These are phyloP conservation scores for Neotoma lepida DNA, from an alignment of 2,113 vertebrate species.

Conservation along the genomic window DNA sequence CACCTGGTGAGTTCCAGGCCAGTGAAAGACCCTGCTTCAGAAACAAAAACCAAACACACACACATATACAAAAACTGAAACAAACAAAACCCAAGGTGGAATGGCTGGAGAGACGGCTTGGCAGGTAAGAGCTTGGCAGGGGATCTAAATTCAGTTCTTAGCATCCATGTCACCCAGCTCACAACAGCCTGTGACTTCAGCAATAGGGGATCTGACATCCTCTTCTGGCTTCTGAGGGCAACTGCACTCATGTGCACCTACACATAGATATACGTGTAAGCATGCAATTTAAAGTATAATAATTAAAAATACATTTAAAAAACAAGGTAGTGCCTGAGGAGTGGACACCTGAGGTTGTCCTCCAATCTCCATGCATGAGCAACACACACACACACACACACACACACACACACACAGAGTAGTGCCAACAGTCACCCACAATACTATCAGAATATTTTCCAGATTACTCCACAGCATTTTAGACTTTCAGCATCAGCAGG, in stretches of 20 bases:
- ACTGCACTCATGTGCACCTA: neutral
- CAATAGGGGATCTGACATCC: neutral
- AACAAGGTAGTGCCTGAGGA: neutral
- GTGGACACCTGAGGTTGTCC: neutral
- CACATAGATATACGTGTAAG: neutral
- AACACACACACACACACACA: neutral
- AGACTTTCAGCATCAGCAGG: neutral
- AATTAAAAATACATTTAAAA: neutral
- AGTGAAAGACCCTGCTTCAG: neutral
- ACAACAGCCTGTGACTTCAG: neutral
- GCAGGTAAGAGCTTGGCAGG: neutral
- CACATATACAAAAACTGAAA: neutral
- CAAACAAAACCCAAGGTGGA: neutral
- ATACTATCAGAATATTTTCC: neutral
- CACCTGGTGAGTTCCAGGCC: neutral
- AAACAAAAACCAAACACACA: neutral
- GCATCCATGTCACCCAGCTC: neutral
- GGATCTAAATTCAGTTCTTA: neutral
- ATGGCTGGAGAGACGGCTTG: neutral
- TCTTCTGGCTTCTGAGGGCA: neutral
- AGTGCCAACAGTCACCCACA: neutral
- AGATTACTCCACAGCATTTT: neutral
- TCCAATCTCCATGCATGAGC: neutral
- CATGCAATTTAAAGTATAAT: neutral
- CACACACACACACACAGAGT: neutral